Evolutionary conservation across 2,888 invertebrate species (phyloP), one percentile per base, ranked within the genome.

Genomic region (Chymomyza amoena): DNA sequence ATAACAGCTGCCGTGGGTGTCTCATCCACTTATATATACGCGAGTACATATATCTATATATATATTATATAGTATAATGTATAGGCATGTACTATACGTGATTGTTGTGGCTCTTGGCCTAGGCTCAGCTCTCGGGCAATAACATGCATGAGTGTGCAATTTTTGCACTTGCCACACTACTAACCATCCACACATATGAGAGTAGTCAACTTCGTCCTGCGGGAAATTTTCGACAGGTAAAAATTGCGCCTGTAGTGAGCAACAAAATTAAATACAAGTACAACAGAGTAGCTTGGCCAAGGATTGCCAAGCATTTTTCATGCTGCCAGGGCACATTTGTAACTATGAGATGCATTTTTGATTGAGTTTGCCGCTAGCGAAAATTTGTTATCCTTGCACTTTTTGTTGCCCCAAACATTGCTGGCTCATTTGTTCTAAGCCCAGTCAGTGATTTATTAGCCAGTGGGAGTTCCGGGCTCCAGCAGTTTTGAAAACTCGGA

Each of bases 201-300:
- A 7, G 66, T 25, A 16, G 18, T 39, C 52, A 25, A 15, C n/a
- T 36, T 60, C 68, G 79, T 85, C 88, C 85, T 88, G 81, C 86
- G 88, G 85, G 85, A 85, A 88, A 86, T 88, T 87, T 85, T 84
- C 88, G 85, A 85, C 84, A 88, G 86, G 85, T 88, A 88, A 85
- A 85, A 85, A 84, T 85, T 77, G 85, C 76, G 71, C 50, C 52
- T 36, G 65, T 39, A 60, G 39, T 45, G 32, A 63, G 61, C 72
- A 56, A 73, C 78, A 72, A 74, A 78, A 62, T 68, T 63, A 50
- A 32, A 36, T 52, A 32, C 18, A 50, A 39, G 51, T 52, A 51
- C 18, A 50, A 32, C 13, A 28, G 25, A 71, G 39, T 20, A 54
- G 68, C 54, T 32, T 54, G 54, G 54, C 54, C 10, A n/a, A 16